Evolutionary conservation across 2,113 vertebrate genomes (phyloP), one percentile per base, ranked within the genome.

Genomic region (Himantopus leucocephalus): DNA sequence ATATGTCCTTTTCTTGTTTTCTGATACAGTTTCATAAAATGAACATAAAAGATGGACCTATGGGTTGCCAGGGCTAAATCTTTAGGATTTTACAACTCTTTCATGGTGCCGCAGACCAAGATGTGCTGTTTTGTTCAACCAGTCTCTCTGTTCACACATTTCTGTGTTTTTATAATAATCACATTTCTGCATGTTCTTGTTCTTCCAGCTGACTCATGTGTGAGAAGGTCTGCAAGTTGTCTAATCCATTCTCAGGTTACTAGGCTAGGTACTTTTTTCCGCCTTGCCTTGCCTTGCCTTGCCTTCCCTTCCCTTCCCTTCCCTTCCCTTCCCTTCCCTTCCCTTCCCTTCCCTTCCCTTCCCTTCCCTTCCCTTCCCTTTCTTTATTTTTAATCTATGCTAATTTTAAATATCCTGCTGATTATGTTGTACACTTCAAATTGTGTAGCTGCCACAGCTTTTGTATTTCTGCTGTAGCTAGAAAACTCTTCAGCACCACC

Each of bases 31-130:
- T 90, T 88, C 37, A 48, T 53, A 29, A 88, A 86, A 13, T 16
- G 34, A 72, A 14, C 27, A 14, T 26, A 67, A 71, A 35, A 85
- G 56, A 43, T 41, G 45, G 32, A 56, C n/a, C 60, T 74, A 4
- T n/a, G 21, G 22, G 10, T 29, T 92, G 29, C 8, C 18, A 2
- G 4, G 45, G 19, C 32, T 74, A 74, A 86, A 84, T 66, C 27
- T 59, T 84, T 77, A 26, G 19, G 16, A 62, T 71, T 77, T 80
- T 63, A 66, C 19, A 70, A 22, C 27, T 67, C 29, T 68, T 78
- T 35, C 18, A 62, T 37, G 59, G n/a, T 84, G 10, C 19, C n/a
- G 66, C 5, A 77, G 32, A 66, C 22, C 26, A 37, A 0, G 0
- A 35, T 16, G 4, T n/a, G 5, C 26, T 77, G 17, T n/a, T 11